Conservation (phyloP, 2,113 vertebrate species). For the Eulemur macaco region DNA sequence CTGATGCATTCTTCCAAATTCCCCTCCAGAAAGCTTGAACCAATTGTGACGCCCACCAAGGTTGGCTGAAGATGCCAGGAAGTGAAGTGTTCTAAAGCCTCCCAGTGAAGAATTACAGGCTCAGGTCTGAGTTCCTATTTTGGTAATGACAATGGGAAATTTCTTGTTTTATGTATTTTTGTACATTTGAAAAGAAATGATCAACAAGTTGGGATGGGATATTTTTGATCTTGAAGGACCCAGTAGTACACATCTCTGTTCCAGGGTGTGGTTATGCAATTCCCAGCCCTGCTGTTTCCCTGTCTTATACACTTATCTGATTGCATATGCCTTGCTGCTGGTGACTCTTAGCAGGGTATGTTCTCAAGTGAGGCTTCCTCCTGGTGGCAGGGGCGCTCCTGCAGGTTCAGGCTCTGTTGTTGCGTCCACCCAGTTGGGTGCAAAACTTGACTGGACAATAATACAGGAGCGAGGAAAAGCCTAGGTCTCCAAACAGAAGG, state of each 20-base stretch:
- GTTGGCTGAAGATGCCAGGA: neutral
- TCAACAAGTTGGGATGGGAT: neutral
- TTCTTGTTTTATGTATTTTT: neutral
- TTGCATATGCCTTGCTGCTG: neutral
- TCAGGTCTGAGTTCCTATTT: neutral
- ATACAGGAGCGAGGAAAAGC: neutral
- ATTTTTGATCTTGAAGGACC: neutral
- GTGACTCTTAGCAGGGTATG: accelerated
- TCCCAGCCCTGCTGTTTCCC: neutral
- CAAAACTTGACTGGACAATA: neutral
- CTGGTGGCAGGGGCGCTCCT: neutral
- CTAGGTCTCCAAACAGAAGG: neutral
- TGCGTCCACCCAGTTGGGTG: neutral
- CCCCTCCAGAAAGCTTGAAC: neutral
- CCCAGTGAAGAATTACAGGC: neutral
- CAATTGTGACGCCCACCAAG: neutral
- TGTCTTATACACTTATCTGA: accelerated
- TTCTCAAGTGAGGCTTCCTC: neutral
- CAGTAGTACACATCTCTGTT: neutral
- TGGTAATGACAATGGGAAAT: neutral
- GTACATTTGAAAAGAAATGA: neutral
- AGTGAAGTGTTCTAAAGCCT: neutral
- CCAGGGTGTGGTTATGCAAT: neutral
- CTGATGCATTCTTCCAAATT: neutral
- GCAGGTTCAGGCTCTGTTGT: neutral